Evolutionary conservation across 2,797 vertebrate genomes (phyloP).

Genomic region (Tenualosa ilisha): DNA sequence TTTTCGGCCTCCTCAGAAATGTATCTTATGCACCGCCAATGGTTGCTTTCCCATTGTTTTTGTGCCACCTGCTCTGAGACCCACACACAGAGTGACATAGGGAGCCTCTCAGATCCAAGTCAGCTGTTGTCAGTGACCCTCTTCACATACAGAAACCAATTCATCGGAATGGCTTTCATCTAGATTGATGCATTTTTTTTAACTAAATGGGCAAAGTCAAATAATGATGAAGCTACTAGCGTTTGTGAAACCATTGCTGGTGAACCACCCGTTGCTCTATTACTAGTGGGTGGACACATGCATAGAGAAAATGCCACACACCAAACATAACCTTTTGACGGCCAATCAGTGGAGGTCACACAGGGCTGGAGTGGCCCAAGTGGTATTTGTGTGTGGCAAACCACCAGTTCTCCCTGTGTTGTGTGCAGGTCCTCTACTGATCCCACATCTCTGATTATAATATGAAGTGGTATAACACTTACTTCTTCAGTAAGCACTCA

Average conservation of each 20-base stretch:
- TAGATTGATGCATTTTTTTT: background rate
- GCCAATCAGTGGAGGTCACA: background rate
- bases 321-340: background rate
- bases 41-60: background rate
- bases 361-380: background rate
- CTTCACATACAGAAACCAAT: background rate
- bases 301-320: background rate
- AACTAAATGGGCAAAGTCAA: background rate
- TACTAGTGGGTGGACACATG: background rate
- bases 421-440: background rate
- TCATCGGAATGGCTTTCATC: background rate
- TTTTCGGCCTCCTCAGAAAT: no score
- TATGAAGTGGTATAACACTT: background rate
- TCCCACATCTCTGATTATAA: background rate
- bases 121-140: background rate
- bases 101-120: slow-evolving; percentile 15
- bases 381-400: background rate
- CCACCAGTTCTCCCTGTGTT: background rate
- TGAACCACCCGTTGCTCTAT: background rate
- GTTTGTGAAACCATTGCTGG: background rate
- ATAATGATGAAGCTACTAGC: background rate
- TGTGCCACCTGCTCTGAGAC: background rate
- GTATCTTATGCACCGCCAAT: no score
- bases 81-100: slow-evolving; percentile 1
- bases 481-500: background rate